Evolutionary conservation across 2,888 invertebrate species (phyloP).

Genomic region (Lepidochrysops patricia): DNA sequence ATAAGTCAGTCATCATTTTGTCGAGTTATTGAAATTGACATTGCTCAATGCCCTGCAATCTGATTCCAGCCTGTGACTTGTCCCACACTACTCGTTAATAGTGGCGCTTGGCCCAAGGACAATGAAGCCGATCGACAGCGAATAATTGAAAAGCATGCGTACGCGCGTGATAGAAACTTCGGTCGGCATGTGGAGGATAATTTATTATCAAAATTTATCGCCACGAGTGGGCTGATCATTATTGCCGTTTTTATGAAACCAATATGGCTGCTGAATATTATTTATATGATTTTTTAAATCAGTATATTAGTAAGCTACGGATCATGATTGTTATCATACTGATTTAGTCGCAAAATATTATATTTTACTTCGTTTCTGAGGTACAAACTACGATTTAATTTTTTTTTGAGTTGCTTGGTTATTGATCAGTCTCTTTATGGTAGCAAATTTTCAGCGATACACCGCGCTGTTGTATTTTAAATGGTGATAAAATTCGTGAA

Average conservation of each 20-base stretch:
- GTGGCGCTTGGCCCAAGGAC: constrained; percentile 8
- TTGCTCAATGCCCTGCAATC: too few species aligned
- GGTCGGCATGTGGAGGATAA: background rate
- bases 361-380: too few species aligned
- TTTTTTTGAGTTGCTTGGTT: too few species aligned
- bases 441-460: too few species aligned
- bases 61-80: background rate
- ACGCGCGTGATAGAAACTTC: background rate
- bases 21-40: too few species aligned
- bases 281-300: background rate
- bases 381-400: too few species aligned
- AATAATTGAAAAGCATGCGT: constrained; percentile 6
- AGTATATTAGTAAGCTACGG: too few species aligned
- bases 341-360: too few species aligned
- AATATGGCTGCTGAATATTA: background rate
- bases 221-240: background rate
- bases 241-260: background rate
- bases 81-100: background rate
- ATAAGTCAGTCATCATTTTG: too few species aligned
- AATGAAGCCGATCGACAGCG: background rate
- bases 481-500: background rate
- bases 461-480: too few species aligned
- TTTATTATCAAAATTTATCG: background rate
- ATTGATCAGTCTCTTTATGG: too few species aligned
- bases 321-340: too few species aligned